Evolutionary conservation across 2,797 vertebrate genomes (phyloP).

Genomic region (Neosalanx taihuensis): DNA sequence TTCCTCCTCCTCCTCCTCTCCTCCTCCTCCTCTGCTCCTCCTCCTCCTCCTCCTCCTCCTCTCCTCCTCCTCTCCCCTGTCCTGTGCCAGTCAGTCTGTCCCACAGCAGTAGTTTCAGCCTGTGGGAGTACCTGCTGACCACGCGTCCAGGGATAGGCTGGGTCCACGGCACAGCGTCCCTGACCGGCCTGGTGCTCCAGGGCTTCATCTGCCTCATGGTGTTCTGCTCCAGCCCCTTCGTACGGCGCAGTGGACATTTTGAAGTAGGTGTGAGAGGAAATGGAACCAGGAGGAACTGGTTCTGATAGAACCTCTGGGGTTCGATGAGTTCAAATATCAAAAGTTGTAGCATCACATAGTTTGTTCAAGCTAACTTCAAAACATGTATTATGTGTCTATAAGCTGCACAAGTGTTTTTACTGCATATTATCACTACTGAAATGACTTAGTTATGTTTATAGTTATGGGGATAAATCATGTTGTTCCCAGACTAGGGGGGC

Average conservation of each 20-base stretch:
- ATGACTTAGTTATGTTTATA: too few relatives aligned
- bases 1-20: background rate
- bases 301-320: background rate
- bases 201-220: constrained; percentile 76
- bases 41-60: background rate
- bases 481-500: too few relatives aligned
- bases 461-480: too few relatives aligned
- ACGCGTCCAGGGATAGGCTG: constrained; percentile 77
- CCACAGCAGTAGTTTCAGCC: constrained; percentile 28
- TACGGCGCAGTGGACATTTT: constrained; percentile 84
- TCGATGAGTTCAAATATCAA: background rate
- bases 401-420: too few relatives aligned
- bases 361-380: too few relatives aligned
- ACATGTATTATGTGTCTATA: too few relatives aligned
- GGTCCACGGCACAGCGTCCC: constrained; percentile 71
- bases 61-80: background rate
- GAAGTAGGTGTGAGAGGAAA: constrained; percentile 64
- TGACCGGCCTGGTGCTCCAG: constrained; percentile 77
- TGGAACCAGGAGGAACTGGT: background rate
- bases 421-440: too few relatives aligned
- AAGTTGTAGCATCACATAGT: too few relatives aligned
- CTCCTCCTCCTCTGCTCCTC: background rate
- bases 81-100: constrained; percentile 63
- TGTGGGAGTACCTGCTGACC: constrained; percentile 82
- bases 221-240: constrained; percentile 80